Base-by-base conservation (phyloP, 2,888 invertebrate genomes). In the Syrista parreyssii region DNA sequence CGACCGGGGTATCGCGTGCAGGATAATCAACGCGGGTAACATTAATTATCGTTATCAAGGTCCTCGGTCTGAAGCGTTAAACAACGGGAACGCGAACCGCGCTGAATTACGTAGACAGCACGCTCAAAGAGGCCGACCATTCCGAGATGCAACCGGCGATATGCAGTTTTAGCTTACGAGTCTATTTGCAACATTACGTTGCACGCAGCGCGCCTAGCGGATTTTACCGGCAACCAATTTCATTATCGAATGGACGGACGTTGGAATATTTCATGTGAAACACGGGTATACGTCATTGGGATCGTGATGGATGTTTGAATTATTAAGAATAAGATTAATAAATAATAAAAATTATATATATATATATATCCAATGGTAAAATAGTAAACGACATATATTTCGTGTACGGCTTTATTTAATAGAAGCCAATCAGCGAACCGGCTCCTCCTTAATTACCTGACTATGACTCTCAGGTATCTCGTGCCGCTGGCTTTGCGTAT, bases 21-120 rank as follows among this genome's bases (percentile, higher is more conserved):
- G 81, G 82, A 80, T 88, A 88, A 88, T 88, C 88, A 88, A 87
- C 84, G 84, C 83, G 80, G 81, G 85, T 82, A 85, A 86, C 89
- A 89, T 89, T 89, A 89, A 89, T 89, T 89, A 89, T 85, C 85
- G 84, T 88, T 89, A 89, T 89, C 89, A 80, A 80, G 79, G 82
- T 83, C 84, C 82, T 82, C 84, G 85, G 86, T 88, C 87, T 86
- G 85, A 84, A 86, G 82, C 83, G 86, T 82, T 80, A 84, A 86
- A 84, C 82, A 85, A 82, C 84, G 83, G 84, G 82, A 85, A 81
- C 78, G 81, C 83, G 78, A 81, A 75, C 69, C 33, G 68, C 68
- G 74, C 82, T 80, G 81, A 83, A 82, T 83, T 83, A 83, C 81
- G 83, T 40, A 68, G 35, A 35, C 74, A 77, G 78, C 75, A 74